Base-by-base conservation (phyloP, 2,888 invertebrate species). In the Glaucopsyche alexis region DNA sequence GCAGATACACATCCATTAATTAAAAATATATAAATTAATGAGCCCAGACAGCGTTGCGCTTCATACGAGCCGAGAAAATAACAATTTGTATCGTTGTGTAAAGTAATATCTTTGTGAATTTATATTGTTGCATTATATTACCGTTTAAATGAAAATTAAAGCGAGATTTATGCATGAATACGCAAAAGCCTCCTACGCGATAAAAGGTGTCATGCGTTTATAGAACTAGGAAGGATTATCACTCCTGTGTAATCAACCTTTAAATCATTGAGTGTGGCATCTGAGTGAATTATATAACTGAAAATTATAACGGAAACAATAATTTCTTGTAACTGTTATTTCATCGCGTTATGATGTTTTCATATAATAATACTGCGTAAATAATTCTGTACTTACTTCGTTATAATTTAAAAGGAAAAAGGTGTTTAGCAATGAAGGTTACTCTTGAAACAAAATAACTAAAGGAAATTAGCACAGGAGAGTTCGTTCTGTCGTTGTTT, bases 1-100 rank as follows among this genome's bases (percentile, higher is more conserved):
- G 81, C 82, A 91, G 91, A 91, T 91, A 93, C 91, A 89, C 86
- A 90, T 88, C 86, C 90, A 91, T 91, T 93, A 91, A 93, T 93
- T 93, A 89, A 92, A 90, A 91, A 92, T 87, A 87, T 87, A 86
- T 85, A 84, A 86, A 85, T 83, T 85, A 86, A 84, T 83, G 81
- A 80, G 80, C 81, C 81, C 82, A 73, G 79, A 79, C 78, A 78
- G 77, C 72, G 71, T 76, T 73, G 77, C 75, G 76, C 76, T 79
- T 79, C 75, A 77, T 78, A 77, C 76, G 78, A 71, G 75, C 76
- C 75, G 76, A 73, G 75, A 74, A 77, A 77, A 76, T 19, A 66
- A 72, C 74, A 77, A 77, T 78, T 79, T 77, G 79, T 77, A 75
- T 77, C 73, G 49, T 49, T 69, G 29, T 29, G 19, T 49, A 47